Percentiles rank a stretch among this genome's conserved stretches.
Conservation (phyloP, 2,797 vertebrate species). For the Amblyopsis hoosieri region DNA sequence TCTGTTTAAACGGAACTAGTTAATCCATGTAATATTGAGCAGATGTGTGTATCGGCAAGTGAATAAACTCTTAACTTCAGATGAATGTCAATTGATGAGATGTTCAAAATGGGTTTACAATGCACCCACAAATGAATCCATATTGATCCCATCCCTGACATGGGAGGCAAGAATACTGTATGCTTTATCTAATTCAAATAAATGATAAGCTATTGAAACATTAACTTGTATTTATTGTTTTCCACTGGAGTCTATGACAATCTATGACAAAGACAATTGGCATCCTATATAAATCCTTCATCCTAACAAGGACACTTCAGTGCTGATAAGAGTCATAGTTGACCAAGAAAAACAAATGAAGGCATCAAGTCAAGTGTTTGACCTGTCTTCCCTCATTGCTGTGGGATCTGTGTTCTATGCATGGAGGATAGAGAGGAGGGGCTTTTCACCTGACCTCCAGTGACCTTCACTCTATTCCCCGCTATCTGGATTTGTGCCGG, state of each 20-base stretch:
- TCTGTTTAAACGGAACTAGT: constrained; percentile 64
- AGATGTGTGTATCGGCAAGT: constrained; percentile 61
- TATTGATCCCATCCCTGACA: constrained; percentile 19
- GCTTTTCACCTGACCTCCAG: constrained; percentile 39
- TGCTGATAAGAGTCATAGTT: no score
- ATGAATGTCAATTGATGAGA: constrained; percentile 49
- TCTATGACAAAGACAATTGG: constrained; percentile 25
- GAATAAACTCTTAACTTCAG: constrained; percentile 48
- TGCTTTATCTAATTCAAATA: constrained; percentile 17
- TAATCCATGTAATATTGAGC: constrained; percentile 73
- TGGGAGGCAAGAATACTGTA: constrained; percentile 2
- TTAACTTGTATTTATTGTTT: no score
- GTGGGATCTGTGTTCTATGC: not conserved
- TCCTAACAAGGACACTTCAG: constrained; percentile 29
- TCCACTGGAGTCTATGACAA: no score
- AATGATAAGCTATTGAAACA: constrained; percentile 12
- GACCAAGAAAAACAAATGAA: constrained; percentile 12
- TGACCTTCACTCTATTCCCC: constrained; percentile 46
- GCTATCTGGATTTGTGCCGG: constrained; percentile 26
- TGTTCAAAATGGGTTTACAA: constrained; percentile 52
- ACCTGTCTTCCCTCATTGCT: not conserved
- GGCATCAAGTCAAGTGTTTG: constrained; percentile 1
- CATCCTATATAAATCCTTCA: constrained; percentile 45
- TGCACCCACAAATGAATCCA: constrained; percentile 25
- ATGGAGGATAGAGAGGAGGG: constrained; percentile 7